Percentiles rank a stretch among this genome's conserved stretches.
Evolutionary conservation across 1,140 invertebrate genomes (phyloP).

Genomic region (Pseudomyrmex dendroicus): DNA sequence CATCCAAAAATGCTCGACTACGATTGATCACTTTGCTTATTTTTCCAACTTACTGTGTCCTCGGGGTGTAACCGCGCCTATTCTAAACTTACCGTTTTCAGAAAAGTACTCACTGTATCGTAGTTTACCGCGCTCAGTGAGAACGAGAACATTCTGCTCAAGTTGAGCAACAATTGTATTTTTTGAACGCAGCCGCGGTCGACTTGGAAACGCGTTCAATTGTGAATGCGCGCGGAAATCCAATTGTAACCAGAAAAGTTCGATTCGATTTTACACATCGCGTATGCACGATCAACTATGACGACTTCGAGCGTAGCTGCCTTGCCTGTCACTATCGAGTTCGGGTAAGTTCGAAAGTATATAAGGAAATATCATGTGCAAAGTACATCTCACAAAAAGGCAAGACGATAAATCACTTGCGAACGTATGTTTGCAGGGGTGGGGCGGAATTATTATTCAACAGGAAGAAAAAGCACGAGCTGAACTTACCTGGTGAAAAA

Average conservation of each 20-base stretch:
- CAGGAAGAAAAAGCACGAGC: constrained; percentile 90
- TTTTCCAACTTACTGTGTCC: too few relatives aligned
- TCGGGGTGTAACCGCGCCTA: too few relatives aligned
- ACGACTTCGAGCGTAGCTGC: constrained; percentile 4
- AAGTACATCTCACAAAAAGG: too few relatives aligned
- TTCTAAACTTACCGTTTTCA: too few relatives aligned
- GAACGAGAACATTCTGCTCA: too few relatives aligned
- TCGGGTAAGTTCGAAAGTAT: constrained; percentile 72
- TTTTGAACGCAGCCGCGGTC: background rate
- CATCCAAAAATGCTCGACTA: too few relatives aligned
- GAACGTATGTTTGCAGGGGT: constrained; percentile 87
- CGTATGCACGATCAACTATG: too few relatives aligned
- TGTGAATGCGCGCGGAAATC: background rate
- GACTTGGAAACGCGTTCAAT: background rate
- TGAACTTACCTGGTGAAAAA: constrained; percentile 87
- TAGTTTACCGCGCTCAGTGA: too few relatives aligned
- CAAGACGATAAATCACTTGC: background rate
- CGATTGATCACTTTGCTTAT: too few relatives aligned
- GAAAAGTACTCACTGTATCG: too few relatives aligned
- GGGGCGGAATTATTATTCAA: constrained; percentile 95
- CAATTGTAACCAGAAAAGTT: background rate
- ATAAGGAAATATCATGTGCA: background rate
- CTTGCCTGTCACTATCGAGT: constrained; percentile 75
- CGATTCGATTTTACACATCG: background rate
- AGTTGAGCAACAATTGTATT: too few relatives aligned